A percentile compares a stretch with the other conserved stretches of the same genome.
phyloP scores from a whole-genome alignment of 2,888 invertebrate genomes.

The Dyspetes luteomarginatus region DNA sequence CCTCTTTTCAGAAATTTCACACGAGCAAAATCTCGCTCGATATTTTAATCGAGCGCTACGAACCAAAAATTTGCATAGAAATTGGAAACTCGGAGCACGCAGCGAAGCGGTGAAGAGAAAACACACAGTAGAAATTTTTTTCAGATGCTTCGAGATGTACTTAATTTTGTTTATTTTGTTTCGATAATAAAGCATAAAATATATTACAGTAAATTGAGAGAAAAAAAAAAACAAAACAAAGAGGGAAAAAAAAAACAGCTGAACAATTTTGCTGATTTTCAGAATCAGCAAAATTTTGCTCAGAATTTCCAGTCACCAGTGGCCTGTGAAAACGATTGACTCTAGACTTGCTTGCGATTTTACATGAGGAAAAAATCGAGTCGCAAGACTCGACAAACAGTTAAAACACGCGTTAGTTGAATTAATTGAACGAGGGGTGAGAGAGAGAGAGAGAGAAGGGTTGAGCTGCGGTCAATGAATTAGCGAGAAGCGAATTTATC shows the following conservation, averaged over 20 bases:
- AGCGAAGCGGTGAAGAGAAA: conserved; percentile 39
- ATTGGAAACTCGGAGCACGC: conserved; percentile 62
- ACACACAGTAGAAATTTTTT: conserved; percentile 31
- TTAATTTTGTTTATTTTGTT: conserved; percentile 39
- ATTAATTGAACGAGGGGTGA: not conserved
- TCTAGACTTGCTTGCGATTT: conserved; percentile 11
- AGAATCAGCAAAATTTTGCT: conserved; percentile 29
- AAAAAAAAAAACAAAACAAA: conserved; percentile 13
- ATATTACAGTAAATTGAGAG: not conserved
- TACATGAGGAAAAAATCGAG: not conserved
- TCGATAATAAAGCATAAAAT: conserved; percentile 18
- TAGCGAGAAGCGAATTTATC: conserved; percentile 30
- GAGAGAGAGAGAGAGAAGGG: not conserved
- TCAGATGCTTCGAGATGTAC: conserved; percentile 33
- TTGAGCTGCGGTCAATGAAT: not conserved
- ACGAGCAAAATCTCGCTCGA: conserved; percentile 2
- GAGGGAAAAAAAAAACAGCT: not conserved
- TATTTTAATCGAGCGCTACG: conserved; percentile 11
- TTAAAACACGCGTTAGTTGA: conserved; percentile 21
- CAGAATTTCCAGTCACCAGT: conserved; percentile 64
- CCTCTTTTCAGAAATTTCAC: conserved; percentile 6
- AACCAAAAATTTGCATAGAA: conserved; percentile 37
- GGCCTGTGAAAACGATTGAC: conserved; percentile 50
- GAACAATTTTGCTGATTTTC: not conserved
- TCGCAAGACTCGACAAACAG: conserved; percentile 3